Base-by-base conservation (phyloP, 2,888 invertebrate genomes). In the Philonicus albiceps region DNA sequence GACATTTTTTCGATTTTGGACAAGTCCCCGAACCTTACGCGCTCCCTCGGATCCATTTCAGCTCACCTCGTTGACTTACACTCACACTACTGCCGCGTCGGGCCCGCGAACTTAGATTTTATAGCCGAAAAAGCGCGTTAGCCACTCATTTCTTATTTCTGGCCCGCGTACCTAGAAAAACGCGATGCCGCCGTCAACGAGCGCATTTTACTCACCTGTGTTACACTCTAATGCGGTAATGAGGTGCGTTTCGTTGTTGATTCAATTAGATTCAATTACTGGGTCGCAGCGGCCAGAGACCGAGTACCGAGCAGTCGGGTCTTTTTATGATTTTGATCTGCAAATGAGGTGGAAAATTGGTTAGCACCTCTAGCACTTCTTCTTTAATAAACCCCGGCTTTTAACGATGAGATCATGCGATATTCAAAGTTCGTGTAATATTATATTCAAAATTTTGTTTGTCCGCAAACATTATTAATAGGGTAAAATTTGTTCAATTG, bases 191-290 rank as follows among this genome's bases (percentile, higher is more conserved):
- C 34, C 53, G 81, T 27, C 73, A 31, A 53, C 73, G 84, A 72
- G 81, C 49, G 81, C 40, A 73, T 49, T 84, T 84, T 84, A 73
- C 40, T 73, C 84, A 73, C 84, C 84, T 84, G 84, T 84, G 84
- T 84, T 84, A 84, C 84, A 84, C 84, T 84, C 84, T 84, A 84
- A 84, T 43, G 84, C 73, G 84, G 84, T 84, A 84, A 84, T 84
- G 84, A 84, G 84, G 84, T 84, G 84, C 73, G 84, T 84, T 84
- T 43, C 73, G 73, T 84, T 84, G 84, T 84, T 84, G 84, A 84
- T 84, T 84, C 84, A 84, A 84, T 84, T 84, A 84, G 55, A 84
- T 84, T 84, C 73, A 84, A 84, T 84, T 84, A 84, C 73, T 84
- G 43, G 43, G 40, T 30, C 49, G 43, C 11, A 43, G 72, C 40